These are phyloP conservation scores for Mergus octosetaceus DNA, from an alignment of 2,797 vertebrate species.

Conservation along the genomic window DNA sequence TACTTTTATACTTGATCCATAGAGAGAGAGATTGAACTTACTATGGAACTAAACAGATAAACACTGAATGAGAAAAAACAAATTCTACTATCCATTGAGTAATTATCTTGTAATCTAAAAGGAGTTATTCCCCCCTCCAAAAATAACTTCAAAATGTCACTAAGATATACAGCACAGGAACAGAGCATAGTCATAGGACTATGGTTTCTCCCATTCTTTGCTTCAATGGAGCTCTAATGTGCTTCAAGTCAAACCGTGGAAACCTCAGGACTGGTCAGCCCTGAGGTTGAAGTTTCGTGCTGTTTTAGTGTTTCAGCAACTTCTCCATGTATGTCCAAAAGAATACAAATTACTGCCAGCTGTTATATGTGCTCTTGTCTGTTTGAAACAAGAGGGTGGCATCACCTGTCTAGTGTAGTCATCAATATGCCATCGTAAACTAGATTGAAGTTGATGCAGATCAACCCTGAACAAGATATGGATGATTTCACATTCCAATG, in stretches of 20 bases:
- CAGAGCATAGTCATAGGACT: background rate
- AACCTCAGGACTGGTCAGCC: background rate
- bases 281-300: background rate
- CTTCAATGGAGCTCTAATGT: background rate
- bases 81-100: background rate
- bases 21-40: background rate
- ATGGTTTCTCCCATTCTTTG: background rate
- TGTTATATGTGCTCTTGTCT: background rate
- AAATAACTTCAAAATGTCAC: background rate
- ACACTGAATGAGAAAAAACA: background rate
- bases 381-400: background rate
- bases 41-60: background rate
- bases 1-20: background rate
- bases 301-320: background rate
- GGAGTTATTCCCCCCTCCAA: background rate
- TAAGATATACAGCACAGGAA: background rate
- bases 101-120: background rate
- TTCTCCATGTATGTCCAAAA: background rate
- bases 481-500: constrained; percentile 19
- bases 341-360: background rate
- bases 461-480: background rate
- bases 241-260: background rate
- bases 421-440: background rate
- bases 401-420: background rate
- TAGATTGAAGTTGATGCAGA: background rate